A percentile compares a stretch with the other conserved stretches of the same genome.
phyloP scores from a whole-genome alignment of 2,888 invertebrate species.

The Oxycera nigricornis region DNA sequence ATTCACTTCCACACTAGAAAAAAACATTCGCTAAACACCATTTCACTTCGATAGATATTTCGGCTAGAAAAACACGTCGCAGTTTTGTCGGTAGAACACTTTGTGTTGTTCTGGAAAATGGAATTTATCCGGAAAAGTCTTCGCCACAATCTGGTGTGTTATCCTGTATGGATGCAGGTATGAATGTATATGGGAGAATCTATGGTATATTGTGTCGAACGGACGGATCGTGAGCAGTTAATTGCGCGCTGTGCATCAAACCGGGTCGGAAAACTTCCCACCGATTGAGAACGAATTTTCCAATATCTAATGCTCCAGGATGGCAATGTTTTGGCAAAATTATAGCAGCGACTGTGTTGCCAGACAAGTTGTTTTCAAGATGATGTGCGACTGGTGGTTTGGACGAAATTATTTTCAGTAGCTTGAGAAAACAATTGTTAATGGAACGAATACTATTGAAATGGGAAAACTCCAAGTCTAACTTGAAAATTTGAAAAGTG shows the following conservation, averaged over 20 bases:
- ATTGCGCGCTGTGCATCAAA: conserved; percentile 21
- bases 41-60: not conserved
- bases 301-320: conserved; percentile 7
- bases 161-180: not conserved
- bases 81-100: not conserved
- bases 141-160: conserved; percentile 8
- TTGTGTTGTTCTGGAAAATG: conserved; percentile 19
- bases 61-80: conserved; percentile 11
- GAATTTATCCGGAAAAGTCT: conserved; percentile 22
- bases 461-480: too few species aligned
- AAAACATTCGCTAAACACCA: not conserved
- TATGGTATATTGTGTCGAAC: not conserved
- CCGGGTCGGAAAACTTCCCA: conserved; percentile 4
- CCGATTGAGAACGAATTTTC: conserved; percentile 28
- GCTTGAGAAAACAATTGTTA: too few species aligned
- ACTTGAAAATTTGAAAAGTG: too few species aligned
- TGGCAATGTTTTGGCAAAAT: not conserved
- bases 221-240: not conserved
- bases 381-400: too few species aligned
- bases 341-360: not conserved
- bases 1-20: conserved; percentile 13
- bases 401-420: too few species aligned
- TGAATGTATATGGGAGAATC: not conserved
- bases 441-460: too few species aligned
- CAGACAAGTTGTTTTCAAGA: too few species aligned